Conservation (phyloP, 2,797 vertebrate genomes). For the Poecilia velifera region DNA sequence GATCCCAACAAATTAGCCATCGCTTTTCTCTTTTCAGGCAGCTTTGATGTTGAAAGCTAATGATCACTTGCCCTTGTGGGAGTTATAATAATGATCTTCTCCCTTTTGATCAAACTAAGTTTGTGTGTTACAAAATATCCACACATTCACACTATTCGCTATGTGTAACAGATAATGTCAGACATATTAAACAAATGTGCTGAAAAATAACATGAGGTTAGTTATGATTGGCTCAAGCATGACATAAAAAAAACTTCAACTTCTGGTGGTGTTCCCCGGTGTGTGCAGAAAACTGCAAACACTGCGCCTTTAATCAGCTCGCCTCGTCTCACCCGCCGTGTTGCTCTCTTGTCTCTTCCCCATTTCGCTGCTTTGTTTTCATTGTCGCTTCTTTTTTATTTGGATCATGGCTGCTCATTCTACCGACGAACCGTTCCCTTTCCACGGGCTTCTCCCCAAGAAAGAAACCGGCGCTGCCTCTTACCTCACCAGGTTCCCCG, state of each 20-base stretch:
- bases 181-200: background rate
- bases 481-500: slow-evolving; percentile 90
- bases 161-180: background rate
- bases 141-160: background rate
- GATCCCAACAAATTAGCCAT: background rate
- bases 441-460: slow-evolving; percentile 95
- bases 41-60: background rate
- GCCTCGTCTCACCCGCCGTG: slow-evolving; percentile 32
- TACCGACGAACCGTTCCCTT: slow-evolving; percentile 91
- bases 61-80: background rate
- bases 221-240: background rate
- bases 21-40: background rate
- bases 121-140: background rate
- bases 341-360: slow-evolving; percentile 44
- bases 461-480: slow-evolving; percentile 95
- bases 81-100: background rate
- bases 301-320: slow-evolving; percentile 74
- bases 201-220: background rate
- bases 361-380: slow-evolving; percentile 78
- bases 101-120: background rate
- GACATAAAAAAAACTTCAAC: background rate
- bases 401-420: slow-evolving; percentile 88
- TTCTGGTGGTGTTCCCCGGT: background rate
- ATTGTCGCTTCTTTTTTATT: slow-evolving; percentile 61
- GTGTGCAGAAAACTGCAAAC: slow-evolving; percentile 10